Base-by-base conservation (phyloP, 2,797 vertebrate genomes). In the Microchirus variegatus region DNA sequence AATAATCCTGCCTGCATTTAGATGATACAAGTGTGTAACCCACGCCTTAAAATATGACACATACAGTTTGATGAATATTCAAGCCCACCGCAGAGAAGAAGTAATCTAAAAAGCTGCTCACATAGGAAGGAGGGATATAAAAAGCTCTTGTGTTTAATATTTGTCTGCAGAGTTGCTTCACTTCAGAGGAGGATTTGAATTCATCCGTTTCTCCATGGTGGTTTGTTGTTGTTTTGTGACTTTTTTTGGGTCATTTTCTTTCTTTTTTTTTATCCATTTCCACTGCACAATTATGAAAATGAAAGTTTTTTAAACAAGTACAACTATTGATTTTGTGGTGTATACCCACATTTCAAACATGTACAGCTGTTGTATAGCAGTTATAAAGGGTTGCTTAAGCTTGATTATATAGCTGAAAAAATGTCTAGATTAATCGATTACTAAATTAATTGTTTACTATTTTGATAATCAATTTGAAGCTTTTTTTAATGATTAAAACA, bases 51-150 rank as follows among this genome's bases (percentile, higher is more conserved):
- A 81, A 88, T 70, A 84, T 77, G 73, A 76, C 73, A 77, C 70
- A 74, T 22, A 50, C 22, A 62, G 13, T 73, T 67, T 70, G 58
- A 87, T 88, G 75, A 88, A 88, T 87, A 85, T 87, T 84, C 77
- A 84, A 63, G 53, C 43, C 59, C 62, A 47, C 65, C 52, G 55
- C 47, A 35, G 22, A 63, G 66, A 73, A 59, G 60, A 44, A 36
- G 47, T 55, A 45, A 56, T 70, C 45, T 66, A 19, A 38, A 73
- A 6, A 67, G 49, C 71, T 38, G 58, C 53, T 73, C 42, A 53
- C 41, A 66, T 8, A 60, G 51, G 52, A 63, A 65, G 51, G 15
- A 63, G 47, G 54, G 18, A 61, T 74, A 81, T 44, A 67, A 72
- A 45, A 59, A 66, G 55, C 41, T 18, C 16, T 50, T 44, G 19